Evolutionary conservation across 2,113 vertebrate genomes (phyloP).

Genomic region (Anolis carolinensis): DNA sequence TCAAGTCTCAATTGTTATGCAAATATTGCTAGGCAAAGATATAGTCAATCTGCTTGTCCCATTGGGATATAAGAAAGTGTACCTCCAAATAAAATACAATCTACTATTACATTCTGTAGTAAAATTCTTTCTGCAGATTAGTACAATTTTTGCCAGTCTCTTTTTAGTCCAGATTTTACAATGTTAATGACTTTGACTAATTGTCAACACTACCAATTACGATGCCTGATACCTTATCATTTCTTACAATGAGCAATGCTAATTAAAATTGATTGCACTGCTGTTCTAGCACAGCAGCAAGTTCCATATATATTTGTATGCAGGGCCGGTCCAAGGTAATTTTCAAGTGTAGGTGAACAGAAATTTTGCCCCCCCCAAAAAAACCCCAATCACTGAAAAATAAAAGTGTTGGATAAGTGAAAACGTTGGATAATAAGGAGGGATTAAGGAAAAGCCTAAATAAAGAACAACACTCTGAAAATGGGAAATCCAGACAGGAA

Average conservation of each 20-base stretch:
- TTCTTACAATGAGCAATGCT: constrained; percentile 82
- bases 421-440: too few species aligned
- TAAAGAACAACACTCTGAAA: too few species aligned
- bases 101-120: constrained; percentile 28
- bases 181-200: constrained; percentile 85
- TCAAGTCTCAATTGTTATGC: not conserved
- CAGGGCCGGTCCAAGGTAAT: too few species aligned
- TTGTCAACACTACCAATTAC: constrained; percentile 83
- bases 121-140: constrained; percentile 45
- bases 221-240: constrained; percentile 87
- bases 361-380: too few species aligned
- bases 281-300: constrained; percentile 72
- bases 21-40: not conserved
- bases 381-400: too few species aligned
- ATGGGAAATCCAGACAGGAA: too few species aligned
- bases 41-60: not conserved
- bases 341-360: too few species aligned
- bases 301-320: constrained; percentile 67
- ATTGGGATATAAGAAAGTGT: constrained; percentile 38
- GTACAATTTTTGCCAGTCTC: constrained; percentile 68
- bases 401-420: too few species aligned
- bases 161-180: constrained; percentile 74
- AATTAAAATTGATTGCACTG: constrained; percentile 84
- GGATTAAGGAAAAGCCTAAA: too few species aligned
- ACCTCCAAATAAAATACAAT: constrained; percentile 41